These are phyloP conservation scores for Lasiurus borealis DNA, from an alignment of 2,113 vertebrate genomes.

Conservation along the genomic window DNA sequence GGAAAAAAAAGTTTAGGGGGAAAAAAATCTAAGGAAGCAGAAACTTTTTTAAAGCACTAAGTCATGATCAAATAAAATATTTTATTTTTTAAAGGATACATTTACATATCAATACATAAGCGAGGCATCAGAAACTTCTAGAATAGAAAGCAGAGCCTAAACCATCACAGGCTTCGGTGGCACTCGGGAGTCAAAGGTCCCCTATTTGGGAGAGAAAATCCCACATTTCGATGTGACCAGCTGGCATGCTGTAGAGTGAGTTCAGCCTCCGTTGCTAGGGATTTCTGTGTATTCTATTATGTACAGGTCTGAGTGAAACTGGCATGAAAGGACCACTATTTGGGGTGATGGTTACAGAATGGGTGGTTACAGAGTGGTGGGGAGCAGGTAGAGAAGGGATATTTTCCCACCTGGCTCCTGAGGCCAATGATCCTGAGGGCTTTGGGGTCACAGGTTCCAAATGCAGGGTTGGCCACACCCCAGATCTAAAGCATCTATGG, in stretches of 20 bases:
- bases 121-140: conserved; percentile 62
- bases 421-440: too few species aligned
- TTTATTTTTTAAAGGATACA: conserved; percentile 67
- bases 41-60: conserved; percentile 54
- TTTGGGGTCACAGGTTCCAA: not conserved
- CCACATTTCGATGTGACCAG: not conserved
- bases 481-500: too few species aligned
- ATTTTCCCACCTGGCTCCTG: not conserved
- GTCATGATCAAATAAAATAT: conserved; percentile 45
- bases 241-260: not conserved
- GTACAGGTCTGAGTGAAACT: not conserved
- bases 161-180: conserved; percentile 4
- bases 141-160: conserved; percentile 32
- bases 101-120: conserved; percentile 69
- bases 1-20: not conserved
- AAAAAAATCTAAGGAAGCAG: not conserved
- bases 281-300: not conserved
- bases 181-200: not conserved
- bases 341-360: not conserved
- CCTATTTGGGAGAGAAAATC: not conserved
- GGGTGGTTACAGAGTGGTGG: not conserved
- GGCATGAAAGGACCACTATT: not conserved
- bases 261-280: not conserved
- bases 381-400: not conserved
- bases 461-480: not conserved